Evolutionary conservation across 2,113 vertebrate species (phyloP).

Genomic region (Aramus guarauna): DNA sequence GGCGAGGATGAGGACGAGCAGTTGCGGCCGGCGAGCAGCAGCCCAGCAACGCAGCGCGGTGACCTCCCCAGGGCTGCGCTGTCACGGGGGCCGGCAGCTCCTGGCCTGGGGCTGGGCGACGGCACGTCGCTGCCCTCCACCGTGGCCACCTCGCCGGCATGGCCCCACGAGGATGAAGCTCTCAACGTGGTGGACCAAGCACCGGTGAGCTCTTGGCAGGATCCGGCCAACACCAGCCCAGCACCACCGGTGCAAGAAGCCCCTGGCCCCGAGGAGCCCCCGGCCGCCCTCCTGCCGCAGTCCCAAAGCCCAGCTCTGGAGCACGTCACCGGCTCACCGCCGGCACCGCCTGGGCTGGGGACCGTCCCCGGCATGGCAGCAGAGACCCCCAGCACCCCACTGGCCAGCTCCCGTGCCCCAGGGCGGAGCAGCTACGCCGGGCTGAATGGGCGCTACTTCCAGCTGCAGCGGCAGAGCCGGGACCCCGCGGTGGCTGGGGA

Average conservation of each 20-base stretch:
- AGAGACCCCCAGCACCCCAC: not conserved
- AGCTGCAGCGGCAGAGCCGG: not conserved
- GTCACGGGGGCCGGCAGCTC: fast-evolving
- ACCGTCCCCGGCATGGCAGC: fast-evolving
- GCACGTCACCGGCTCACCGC: fast-evolving
- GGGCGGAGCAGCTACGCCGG: slow-evolving; percentile 27
- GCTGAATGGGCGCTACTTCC: slow-evolving; percentile 73
- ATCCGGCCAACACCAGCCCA: not conserved
- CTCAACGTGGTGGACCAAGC: not conserved
- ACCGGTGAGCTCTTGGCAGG: not conserved
- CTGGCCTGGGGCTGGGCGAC: fast-evolving
- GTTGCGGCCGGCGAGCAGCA: not conserved
- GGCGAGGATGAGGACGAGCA: not conserved
- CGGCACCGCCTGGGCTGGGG: fast-evolving
- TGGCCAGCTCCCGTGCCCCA: fast-evolving
- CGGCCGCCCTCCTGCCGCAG: fast-evolving
- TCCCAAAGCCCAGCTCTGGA: not conserved
- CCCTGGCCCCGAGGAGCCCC: not conserved
- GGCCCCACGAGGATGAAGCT: not conserved
- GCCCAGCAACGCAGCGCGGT: fast-evolving
- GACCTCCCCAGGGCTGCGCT: not conserved
- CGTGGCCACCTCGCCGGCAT: fast-evolving
- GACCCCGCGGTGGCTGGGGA: not conserved
- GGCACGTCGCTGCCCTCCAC: not conserved
- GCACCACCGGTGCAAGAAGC: fast-evolving